Evolutionary conservation across 2,113 vertebrate species (phyloP).

Genomic region (Varanus komodoensis): DNA sequence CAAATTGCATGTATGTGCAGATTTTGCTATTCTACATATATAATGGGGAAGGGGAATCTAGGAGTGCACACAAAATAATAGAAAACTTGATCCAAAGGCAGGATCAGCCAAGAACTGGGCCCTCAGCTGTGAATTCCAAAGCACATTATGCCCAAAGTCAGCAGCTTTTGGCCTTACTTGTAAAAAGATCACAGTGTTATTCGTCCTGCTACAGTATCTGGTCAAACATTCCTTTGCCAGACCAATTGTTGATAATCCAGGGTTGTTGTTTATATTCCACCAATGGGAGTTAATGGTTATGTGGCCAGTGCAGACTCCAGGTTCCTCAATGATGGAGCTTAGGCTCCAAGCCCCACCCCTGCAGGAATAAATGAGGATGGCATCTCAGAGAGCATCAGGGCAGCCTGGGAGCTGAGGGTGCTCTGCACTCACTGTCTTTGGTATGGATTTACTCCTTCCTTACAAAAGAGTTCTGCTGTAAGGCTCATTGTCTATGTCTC

Average conservation of each 20-base stretch:
- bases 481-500: too few relatives aligned
- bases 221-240: background rate
- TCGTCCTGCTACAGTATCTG: background rate
- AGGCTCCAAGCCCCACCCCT: too few relatives aligned
- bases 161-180: background rate
- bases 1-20: background rate
- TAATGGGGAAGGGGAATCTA: background rate
- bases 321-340: too few relatives aligned
- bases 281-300: background rate
- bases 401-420: too few relatives aligned
- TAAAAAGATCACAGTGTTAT: background rate
- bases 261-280: background rate
- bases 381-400: background rate
- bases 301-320: too few relatives aligned
- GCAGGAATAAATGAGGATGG: too few relatives aligned
- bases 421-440: too few relatives aligned
- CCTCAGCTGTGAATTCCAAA: background rate
- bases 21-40: too few relatives aligned
- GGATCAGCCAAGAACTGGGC: background rate
- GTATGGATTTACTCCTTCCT: too few relatives aligned
- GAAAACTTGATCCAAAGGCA: background rate
- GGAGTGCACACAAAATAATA: background rate
- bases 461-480: background rate
- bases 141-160: background rate
- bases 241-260: background rate